Conservation (phyloP, 1,140 invertebrate species). For the Aphidius ervi region DNA sequence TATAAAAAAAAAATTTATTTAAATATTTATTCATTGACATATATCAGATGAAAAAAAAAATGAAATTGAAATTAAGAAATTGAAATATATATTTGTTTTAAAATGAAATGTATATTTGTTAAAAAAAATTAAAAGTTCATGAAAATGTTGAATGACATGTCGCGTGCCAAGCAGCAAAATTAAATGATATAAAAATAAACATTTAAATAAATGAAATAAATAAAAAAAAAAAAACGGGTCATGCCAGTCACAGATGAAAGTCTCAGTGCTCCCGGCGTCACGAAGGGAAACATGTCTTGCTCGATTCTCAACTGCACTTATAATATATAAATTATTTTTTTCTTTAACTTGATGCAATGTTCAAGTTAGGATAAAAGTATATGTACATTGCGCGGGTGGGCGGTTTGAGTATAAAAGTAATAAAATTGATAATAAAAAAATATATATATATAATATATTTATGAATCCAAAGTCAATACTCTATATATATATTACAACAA, state of each 20-base stretch:
- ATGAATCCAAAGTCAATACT: too few relatives aligned
- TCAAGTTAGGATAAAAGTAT: not conserved
- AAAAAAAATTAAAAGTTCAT: too few relatives aligned
- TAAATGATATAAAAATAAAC: not conserved
- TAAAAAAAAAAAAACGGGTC: constrained; percentile 15
- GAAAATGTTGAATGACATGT: not conserved
- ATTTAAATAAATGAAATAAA: not conserved
- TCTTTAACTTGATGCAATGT: not conserved
- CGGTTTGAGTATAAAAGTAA: constrained; percentile 3
- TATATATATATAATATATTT: too few relatives aligned
- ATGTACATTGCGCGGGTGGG: not conserved
- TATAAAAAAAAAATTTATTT: too few relatives aligned
- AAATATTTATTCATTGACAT: too few relatives aligned
- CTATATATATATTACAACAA: too few relatives aligned
- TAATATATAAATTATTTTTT: not conserved
- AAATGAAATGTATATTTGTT: too few relatives aligned
- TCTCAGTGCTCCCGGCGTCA: constrained; percentile 20
- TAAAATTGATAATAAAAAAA: not conserved
- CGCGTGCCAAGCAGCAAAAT: not conserved
- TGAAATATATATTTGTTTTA: too few relatives aligned
- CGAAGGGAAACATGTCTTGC: constrained; percentile 12
- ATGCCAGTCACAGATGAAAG: constrained; percentile 18
- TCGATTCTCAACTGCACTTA: constrained; percentile 3
- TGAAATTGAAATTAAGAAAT: too few relatives aligned
- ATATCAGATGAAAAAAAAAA: too few relatives aligned